Base-by-base conservation (phyloP, 2,797 vertebrate genomes). In the Octomys mimax region DNA sequence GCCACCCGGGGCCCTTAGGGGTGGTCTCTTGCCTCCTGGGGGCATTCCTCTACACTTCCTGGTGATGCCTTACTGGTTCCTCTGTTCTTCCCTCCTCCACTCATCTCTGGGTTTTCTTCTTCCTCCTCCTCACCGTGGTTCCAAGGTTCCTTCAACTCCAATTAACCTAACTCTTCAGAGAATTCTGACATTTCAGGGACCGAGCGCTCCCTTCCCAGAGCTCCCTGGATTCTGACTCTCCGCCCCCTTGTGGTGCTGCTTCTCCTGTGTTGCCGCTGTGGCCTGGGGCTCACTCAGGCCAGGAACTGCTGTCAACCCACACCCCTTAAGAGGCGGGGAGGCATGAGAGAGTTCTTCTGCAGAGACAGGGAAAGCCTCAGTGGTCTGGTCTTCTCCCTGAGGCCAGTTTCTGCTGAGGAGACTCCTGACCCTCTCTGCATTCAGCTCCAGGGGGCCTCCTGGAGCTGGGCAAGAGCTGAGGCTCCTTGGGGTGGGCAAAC, bases 381-480 rank as follows among this genome's bases (percentile, higher is more conserved):
- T 14, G 8, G 64, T 52, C 19, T 8, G 42, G 21, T 36, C 31
- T 26, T 71, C 7, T 26, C 22, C 36, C 59, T 5, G 1, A 62
- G 68, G 36, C 54, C 54, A 13, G 62, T 42, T 64, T 66, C 33
- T 31, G 22, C 21, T n/a, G 5, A 78, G 75, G 42, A 54, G 57
- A 39, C 0, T 0, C 19, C 39, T 39, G 66, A 14, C 59, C 86
- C 6, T 2, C 3, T n/a, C 24, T 57, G 26, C 54, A 52, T 0
- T 1, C 12, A 28, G 14, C 14, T 42, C 71, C 22, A 16, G 24
- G 5, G 0, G 1, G 19, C 28, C 71, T 2, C 22, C 1, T 4
- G 26, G 54, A 64, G 46, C 28, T 21, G 39, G n/a, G 42, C 6
- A 39, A 33, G 61, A 57, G 14, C 7, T 3, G 1, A 24, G 36